phyloP scores from a whole-genome alignment of 2,797 vertebrate genomes.

The Rhadinocentrus ornatus region DNA sequence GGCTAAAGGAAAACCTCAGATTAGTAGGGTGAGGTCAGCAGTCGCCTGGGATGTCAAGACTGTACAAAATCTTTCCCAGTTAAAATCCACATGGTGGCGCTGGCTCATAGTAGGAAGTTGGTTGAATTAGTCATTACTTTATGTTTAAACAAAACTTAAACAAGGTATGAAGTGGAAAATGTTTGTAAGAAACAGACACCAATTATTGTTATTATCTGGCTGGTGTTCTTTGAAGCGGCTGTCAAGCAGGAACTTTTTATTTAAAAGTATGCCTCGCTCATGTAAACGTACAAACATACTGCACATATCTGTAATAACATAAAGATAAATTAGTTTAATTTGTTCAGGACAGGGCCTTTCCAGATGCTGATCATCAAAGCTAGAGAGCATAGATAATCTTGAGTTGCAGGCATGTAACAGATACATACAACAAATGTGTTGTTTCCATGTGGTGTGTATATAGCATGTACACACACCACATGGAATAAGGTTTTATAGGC shows the following conservation, averaged over 20 bases:
- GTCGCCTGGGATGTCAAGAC: conserved; percentile 19
- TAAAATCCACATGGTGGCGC: conserved; percentile 45
- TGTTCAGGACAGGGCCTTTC: neutral
- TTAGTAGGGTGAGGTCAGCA: conserved; percentile 42
- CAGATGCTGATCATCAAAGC: neutral
- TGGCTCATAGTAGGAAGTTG: conserved; percentile 1
- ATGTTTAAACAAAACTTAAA: conserved; percentile 10
- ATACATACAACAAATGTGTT: too few relatives aligned
- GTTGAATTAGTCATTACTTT: conserved; percentile 6
- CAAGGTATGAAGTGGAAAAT: neutral
- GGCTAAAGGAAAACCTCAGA: neutral
- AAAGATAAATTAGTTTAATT: neutral
- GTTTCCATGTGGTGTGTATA: neutral
- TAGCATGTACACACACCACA: neutral
- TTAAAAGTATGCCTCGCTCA: neutral
- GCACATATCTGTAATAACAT: neutral
- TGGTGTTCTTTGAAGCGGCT: neutral
- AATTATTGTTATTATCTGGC: neutral
- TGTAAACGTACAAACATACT: neutral
- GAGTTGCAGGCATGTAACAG: too few relatives aligned
- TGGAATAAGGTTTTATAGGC: too few relatives aligned
- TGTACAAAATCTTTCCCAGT: neutral
- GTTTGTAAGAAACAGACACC: neutral
- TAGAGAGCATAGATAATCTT: too few relatives aligned
- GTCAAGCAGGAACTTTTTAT: neutral